Evolutionary conservation across 2,113 vertebrate species (phyloP).

Genomic region (Pachycephala philippinensis): DNA sequence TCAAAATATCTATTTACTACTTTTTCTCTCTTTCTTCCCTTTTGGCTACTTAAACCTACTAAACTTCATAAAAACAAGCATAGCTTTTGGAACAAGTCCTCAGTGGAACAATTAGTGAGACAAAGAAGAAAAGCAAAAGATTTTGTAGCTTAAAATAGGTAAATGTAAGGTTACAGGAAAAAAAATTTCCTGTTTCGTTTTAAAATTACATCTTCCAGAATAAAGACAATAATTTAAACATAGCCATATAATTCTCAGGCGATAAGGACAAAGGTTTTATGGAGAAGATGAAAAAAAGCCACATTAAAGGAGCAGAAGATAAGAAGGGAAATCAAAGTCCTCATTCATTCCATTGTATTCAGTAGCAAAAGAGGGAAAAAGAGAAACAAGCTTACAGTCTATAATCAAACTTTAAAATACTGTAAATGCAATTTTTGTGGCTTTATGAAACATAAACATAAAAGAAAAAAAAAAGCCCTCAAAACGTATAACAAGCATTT

Average conservation of each 20-base stretch:
- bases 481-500: background rate
- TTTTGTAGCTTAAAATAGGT: background rate
- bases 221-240: slow-evolving; percentile 3
- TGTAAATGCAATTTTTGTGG: background rate
- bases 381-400: background rate
- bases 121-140: background rate
- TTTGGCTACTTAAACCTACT: background rate
- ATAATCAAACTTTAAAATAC: background rate
- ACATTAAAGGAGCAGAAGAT: background rate
- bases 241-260: background rate
- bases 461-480: background rate
- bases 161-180: background rate
- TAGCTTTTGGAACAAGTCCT: background rate
- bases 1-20: background rate
- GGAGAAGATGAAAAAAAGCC: background rate
- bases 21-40: background rate
- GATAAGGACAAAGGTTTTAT: background rate
- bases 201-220: background rate
- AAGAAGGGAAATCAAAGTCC: background rate
- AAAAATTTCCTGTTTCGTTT: background rate
- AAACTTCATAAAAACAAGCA: background rate
- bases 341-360: background rate
- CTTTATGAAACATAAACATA: background rate
- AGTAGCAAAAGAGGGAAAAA: background rate
- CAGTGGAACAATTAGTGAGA: background rate